Conservation (phyloP, 1,140 invertebrate genomes). For the Manduca sexta region DNA sequence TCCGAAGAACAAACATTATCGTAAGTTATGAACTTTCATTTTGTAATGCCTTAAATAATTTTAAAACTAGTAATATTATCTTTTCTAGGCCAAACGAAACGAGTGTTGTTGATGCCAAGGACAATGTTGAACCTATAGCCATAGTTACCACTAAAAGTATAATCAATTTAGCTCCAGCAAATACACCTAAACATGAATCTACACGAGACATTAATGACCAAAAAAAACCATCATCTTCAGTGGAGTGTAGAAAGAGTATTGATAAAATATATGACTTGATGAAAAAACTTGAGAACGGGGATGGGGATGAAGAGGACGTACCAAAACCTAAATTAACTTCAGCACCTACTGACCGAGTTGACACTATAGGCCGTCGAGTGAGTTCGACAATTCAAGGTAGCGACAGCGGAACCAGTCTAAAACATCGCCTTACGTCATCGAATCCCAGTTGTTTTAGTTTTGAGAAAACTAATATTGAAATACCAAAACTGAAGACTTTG, state of each 20-base stretch:
- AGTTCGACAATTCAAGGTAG: conserved; percentile 26
- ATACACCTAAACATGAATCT: conserved; percentile 22
- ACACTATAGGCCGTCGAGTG: conserved; percentile 3
- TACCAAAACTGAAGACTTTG: background rate
- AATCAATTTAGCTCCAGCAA: conserved; percentile 21
- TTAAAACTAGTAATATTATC: conserved; percentile 11
- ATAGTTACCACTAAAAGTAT: conserved; percentile 3
- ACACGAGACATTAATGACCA: conserved; percentile 3
- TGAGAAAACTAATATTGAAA: conserved; percentile 22
- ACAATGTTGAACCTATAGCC: conserved; percentile 1
- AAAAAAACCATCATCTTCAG: conserved; percentile 19
- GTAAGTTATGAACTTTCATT: no score
- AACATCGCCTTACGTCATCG: conserved; percentile 38
- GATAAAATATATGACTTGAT: conserved; percentile 58
- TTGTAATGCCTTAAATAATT: no score
- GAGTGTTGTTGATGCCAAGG: conserved; percentile 1
- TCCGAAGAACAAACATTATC: conserved; percentile 11
- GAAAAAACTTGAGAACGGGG: conserved; percentile 29
- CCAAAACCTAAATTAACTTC: conserved; percentile 5
- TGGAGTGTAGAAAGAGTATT: conserved; percentile 54
- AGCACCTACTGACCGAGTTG: conserved; percentile 7
- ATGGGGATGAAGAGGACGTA: conserved; percentile 13
- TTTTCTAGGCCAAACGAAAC: conserved; percentile 13
- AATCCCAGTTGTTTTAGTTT: conserved; percentile 44
- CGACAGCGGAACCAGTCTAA: conserved; percentile 51